Conservation (phyloP, 2,888 invertebrate species). For the Philaethria dido region DNA sequence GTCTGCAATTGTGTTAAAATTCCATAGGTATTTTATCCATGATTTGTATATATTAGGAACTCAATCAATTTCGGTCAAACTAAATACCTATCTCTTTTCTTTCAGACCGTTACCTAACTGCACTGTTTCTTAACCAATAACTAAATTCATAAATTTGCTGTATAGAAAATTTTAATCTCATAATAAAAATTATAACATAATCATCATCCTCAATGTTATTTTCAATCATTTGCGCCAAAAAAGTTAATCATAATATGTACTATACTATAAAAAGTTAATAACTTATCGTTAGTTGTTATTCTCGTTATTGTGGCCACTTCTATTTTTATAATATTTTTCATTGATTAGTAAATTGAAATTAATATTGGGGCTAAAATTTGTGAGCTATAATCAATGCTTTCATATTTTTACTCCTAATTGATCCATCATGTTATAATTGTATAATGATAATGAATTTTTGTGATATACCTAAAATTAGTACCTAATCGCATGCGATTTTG, state of each 20-base stretch:
- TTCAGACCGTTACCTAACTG: not conserved
- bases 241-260: not conserved
- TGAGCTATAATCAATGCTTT: too few relatives aligned
- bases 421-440: conserved; percentile 12
- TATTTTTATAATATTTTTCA: not conserved
- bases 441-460: too few relatives aligned
- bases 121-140: not conserved
- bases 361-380: not conserved
- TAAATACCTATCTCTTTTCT: not conserved
- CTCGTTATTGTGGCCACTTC: not conserved
- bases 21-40: not conserved
- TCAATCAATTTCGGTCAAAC: too few relatives aligned
- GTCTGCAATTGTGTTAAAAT: not conserved
- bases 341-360: not conserved
- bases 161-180: not conserved
- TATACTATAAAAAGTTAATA: not conserved
- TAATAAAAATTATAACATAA: not conserved
- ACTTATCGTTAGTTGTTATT: not conserved
- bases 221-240: not conserved
- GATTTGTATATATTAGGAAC: not conserved
- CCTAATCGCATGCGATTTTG: conserved; percentile 19
- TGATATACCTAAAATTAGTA: conserved; percentile 9
- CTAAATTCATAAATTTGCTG: not conserved
- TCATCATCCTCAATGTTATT: not conserved
- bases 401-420: conserved; percentile 3